phyloP scores from a whole-genome alignment of 2,113 vertebrate species.

The Spilogale gracilis region DNA sequence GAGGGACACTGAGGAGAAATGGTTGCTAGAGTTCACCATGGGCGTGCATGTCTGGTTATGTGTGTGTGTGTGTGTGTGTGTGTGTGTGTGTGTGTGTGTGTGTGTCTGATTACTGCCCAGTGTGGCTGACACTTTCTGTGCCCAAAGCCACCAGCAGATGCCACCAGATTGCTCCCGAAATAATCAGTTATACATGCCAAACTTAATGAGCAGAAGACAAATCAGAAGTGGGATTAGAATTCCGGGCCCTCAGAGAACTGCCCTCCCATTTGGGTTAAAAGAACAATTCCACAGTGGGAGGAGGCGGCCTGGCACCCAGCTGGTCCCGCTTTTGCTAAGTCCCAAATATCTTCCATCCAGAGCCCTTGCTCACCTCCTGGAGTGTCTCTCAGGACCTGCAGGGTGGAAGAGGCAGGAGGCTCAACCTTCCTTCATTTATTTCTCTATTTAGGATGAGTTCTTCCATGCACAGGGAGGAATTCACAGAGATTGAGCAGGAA shows the following conservation, averaged over 20 bases:
- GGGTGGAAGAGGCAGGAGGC: constrained; percentile 75
- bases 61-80: background rate
- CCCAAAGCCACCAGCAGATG: constrained; percentile 75
- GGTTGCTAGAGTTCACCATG: background rate
- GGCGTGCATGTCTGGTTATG: background rate
- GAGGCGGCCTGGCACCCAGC: constrained; percentile 62
- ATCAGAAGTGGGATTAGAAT: constrained; percentile 84
- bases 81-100: background rate
- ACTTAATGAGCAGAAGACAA: constrained; percentile 83
- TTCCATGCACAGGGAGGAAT: constrained; percentile 82
- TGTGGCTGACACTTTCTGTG: constrained; percentile 24
- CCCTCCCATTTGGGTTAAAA: constrained; percentile 81
- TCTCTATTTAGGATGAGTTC: constrained; percentile 84
- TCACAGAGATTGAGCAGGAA: constrained; percentile 88
- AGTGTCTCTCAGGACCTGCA: constrained; percentile 77
- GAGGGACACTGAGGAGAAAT: background rate
- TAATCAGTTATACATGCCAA: constrained; percentile 82
- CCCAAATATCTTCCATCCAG: constrained; percentile 69
- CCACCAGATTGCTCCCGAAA: constrained; percentile 81
- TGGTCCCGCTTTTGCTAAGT: constrained; percentile 52
- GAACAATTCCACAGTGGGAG: constrained; percentile 65
- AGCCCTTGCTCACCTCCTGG: constrained; percentile 79
- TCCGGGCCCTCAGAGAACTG: constrained; percentile 85
- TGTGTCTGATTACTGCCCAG: constrained; percentile 63
- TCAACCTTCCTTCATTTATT: constrained; percentile 86